Percentiles rank a stretch among this genome's conserved stretches.
phyloP scores from a whole-genome alignment of 2,113 vertebrate genomes.

The Myodes glareolus region DNA sequence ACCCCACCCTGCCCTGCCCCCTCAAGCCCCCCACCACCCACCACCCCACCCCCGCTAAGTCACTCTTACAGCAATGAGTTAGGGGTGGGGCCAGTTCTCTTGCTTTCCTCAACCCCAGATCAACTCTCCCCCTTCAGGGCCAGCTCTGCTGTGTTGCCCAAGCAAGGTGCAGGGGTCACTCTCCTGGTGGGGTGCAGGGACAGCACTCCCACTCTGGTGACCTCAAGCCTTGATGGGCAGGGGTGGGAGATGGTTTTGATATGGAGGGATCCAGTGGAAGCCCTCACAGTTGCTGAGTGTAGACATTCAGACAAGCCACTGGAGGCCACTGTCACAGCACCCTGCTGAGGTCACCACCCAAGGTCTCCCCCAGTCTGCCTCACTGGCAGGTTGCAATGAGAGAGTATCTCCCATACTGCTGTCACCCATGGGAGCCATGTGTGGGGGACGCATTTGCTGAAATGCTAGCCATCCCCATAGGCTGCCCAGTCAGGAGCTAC shows the following conservation, averaged over 20 bases:
- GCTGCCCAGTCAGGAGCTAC: neutral
- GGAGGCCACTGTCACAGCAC: neutral
- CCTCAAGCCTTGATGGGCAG: neutral
- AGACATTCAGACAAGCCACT: neutral
- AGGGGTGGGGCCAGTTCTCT: neutral
- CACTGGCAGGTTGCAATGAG: neutral
- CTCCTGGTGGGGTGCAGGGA: neutral
- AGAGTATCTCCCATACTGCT: fast-evolving
- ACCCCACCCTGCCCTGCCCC: too few relatives aligned
- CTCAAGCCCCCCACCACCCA: too few relatives aligned
- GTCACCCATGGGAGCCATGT: neutral
- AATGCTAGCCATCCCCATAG: neutral
- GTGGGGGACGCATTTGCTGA: neutral
- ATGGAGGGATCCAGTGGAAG: neutral
- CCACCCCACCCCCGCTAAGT: neutral
- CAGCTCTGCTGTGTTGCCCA: neutral
- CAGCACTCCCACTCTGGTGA: neutral
- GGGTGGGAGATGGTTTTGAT: neutral
- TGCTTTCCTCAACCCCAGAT: neutral
- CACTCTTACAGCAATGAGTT: neutral
- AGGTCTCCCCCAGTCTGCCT: neutral
- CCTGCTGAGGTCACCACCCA: neutral
- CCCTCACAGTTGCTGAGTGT: neutral
- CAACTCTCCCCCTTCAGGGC: neutral
- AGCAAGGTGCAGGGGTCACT: neutral